Conservation (phyloP, 1,140 invertebrate genomes). For the Megalopta genalis region DNA sequence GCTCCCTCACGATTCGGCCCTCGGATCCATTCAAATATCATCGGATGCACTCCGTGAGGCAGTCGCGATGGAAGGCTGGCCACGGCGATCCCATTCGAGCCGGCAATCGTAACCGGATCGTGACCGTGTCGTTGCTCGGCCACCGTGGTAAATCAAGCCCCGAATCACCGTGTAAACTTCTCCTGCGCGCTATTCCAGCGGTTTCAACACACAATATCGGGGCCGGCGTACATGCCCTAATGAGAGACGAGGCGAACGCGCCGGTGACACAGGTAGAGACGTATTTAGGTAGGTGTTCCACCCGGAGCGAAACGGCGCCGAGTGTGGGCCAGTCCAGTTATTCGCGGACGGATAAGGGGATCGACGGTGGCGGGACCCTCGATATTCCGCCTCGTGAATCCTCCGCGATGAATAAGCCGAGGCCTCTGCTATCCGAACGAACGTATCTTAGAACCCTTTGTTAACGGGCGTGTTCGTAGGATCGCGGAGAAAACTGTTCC, state of each 20-base stretch:
- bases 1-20: slow-evolving; percentile 21
- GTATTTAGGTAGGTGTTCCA: slow-evolving; percentile 60
- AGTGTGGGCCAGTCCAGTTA: slow-evolving; percentile 71
- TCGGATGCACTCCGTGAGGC: slow-evolving; percentile 19
- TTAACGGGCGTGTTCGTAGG: too few species aligned
- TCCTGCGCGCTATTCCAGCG: slow-evolving; percentile 1
- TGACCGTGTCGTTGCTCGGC: slow-evolving; percentile 26
- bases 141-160: slow-evolving; percentile 23
- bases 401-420: too few species aligned
- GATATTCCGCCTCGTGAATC: too few species aligned
- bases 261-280: slow-evolving; percentile 16
- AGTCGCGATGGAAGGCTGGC: neutral
- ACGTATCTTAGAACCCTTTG: too few species aligned
- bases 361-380: too few species aligned
- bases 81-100: slow-evolving; percentile 11
- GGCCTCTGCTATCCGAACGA: too few species aligned
- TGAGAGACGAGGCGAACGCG: slow-evolving; percentile 1
- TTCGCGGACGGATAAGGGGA: slow-evolving; percentile 60
- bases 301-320: slow-evolving; percentile 37
- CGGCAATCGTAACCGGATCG: slow-evolving; percentile 29
- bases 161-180: slow-evolving; percentile 17
- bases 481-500: too few species aligned
- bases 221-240: neutral
- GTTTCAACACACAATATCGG: slow-evolving; percentile 1
- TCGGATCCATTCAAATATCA: slow-evolving; percentile 30